Conservation (phyloP, 2,797 vertebrate species). For the Botia kubotai region DNA sequence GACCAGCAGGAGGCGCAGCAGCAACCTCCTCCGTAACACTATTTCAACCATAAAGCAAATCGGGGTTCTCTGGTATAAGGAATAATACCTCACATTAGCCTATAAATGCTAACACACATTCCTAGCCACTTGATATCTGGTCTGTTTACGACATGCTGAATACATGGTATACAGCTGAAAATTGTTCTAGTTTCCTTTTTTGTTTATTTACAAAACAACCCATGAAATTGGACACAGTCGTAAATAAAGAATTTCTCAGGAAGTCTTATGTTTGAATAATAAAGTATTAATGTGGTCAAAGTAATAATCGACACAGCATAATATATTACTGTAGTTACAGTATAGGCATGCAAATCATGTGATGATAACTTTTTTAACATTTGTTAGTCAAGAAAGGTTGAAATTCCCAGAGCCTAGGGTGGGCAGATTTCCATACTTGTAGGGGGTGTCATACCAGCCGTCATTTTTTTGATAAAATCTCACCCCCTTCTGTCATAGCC, state of each 20-base stretch:
- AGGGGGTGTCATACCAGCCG: background rate
- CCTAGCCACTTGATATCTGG: conserved; percentile 69
- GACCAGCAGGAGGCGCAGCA: too few relatives aligned
- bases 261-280: conserved; percentile 39
- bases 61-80: background rate
- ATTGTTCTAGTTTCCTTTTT: conserved; percentile 75
- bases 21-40: too few relatives aligned
- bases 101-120: conserved; percentile 63
- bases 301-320: conserved; percentile 4
- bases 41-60: background rate
- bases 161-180: conserved; percentile 74
- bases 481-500: background rate
- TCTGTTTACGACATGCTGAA: conserved; percentile 64
- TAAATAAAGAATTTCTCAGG: conserved; percentile 47
- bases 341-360: conserved; percentile 38
- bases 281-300: conserved; percentile 19
- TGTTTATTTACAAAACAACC: conserved; percentile 54
- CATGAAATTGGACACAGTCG: conserved; percentile 57
- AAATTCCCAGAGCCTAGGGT: background rate
- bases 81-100: conserved; percentile 9
- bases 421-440: background rate
- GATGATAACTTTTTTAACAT: background rate
- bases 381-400: background rate
- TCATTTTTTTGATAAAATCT: background rate
- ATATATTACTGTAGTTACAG: conserved; percentile 3